Base-by-base conservation (phyloP, 1,140 invertebrate genomes). In the Myzus persicae region DNA sequence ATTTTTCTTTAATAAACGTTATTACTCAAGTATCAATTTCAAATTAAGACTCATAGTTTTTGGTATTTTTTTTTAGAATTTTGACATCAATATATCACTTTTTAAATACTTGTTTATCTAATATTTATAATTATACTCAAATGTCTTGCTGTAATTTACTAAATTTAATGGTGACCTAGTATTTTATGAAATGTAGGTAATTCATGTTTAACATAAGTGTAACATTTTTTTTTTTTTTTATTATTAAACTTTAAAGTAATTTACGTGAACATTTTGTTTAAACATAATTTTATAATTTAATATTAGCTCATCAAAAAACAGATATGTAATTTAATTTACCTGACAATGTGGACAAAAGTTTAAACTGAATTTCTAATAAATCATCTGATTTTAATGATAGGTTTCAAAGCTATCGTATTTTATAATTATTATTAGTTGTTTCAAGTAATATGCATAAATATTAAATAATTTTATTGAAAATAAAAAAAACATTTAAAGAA, bases 51-150 rank as follows among this genome's bases (percentile, higher is more conserved):
- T 20, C 24, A 18, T 85, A 44, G 42, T 46, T 38, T 44, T 87
- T 46, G 40, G 24, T 85, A 85, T 24, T 87, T 85, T 24, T 85
- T 85, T 85, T 85, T 87, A 87, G 31, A 46, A 46, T 87, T 46
- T 87, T n/a, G 85, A 46, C 31, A n/a, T 87, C 31, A 48, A 87
- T 87, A 36, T 48, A 87, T 87, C 42, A 44, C 5, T 85, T 24
- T 84, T 24, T 40, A 42, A 84, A 40, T 84, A 42, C 40, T 11
- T 42, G 20, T 84, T 40, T 84, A 40, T 42, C 9, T 40, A 26
- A 40, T 84, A 84, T 40, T 84, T 42, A 24, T 82, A 38, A 22
- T 40, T 59, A 8, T 84, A 40, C 36, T 84, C n/a, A 2, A 67
- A 76, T 76, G 36, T 76, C 59, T 76, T 76, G 4, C 18, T 76